Percentiles rank a stretch among this genome's conserved stretches.
phyloP scores from a whole-genome alignment of 2,888 invertebrate species.

The Amblyteles armatorius region DNA sequence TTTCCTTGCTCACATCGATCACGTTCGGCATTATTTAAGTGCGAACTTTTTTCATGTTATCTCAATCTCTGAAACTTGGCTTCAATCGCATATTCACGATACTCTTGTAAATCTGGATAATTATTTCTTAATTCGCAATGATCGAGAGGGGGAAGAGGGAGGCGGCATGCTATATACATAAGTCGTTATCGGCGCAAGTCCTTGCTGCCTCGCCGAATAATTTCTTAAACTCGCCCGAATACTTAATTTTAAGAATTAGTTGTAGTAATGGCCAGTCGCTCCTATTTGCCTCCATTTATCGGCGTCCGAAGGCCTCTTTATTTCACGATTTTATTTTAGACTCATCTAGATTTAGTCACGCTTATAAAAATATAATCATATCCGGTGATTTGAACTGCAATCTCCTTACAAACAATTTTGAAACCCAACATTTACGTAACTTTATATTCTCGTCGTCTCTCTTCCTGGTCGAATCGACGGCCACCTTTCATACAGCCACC shows the following conservation, averaged over 20 bases:
- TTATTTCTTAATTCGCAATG: slow-evolving; percentile 44
- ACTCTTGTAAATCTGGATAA: not conserved
- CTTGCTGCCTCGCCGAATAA: not conserved
- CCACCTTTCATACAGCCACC: slow-evolving; percentile 21
- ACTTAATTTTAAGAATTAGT: not conserved
- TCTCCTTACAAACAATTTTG: not conserved
- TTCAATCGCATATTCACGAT: slow-evolving; percentile 15
- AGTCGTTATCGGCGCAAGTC: slow-evolving; percentile 17
- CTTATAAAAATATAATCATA: slow-evolving; percentile 2
- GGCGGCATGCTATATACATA: slow-evolving; percentile 55
- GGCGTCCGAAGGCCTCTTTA: slow-evolving; percentile 16
- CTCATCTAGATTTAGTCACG: not conserved
- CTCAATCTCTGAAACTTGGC: slow-evolving; percentile 42
- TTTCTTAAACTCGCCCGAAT: not conserved
- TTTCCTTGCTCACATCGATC: slow-evolving; percentile 7
- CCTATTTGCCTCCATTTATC: slow-evolving; percentile 2
- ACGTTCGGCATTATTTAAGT: not conserved
- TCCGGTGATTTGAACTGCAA: slow-evolving; percentile 23
- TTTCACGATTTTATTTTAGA: not conserved
- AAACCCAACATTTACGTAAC: not conserved
- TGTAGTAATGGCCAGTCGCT: not conserved
- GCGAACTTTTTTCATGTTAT: slow-evolving; percentile 24
- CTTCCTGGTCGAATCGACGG: not conserved
- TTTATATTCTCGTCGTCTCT: slow-evolving; percentile 1
- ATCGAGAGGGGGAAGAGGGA: slow-evolving; percentile 21